Percentiles rank a stretch among this genome's conserved stretches.
Evolutionary conservation across 1,140 invertebrate genomes (phyloP).

Genomic region (Neodiprion fabricii): DNA sequence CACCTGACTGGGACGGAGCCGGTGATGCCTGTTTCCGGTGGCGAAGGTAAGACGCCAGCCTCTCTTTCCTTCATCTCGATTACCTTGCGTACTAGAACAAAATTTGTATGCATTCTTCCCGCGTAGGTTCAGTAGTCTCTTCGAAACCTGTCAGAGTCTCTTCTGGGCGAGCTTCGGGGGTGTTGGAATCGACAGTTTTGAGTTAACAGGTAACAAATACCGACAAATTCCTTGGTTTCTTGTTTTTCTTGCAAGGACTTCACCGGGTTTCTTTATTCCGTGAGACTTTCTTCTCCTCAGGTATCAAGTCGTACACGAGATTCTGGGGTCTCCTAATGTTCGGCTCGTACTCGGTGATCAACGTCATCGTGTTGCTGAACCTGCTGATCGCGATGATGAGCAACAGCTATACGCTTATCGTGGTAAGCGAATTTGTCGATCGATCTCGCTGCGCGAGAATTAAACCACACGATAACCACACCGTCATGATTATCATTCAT

Average conservation of each 20-base stretch:
- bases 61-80: neutral
- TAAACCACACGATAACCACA: neutral
- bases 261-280: neutral
- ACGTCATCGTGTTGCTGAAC: conserved; percentile 85
- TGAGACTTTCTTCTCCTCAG: conserved; percentile 32
- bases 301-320: conserved; percentile 79
- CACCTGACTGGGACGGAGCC: conserved; percentile 69
- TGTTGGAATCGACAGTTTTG: conserved; percentile 81
- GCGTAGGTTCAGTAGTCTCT: conserved; percentile 71
- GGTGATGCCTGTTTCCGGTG: conserved; percentile 80
- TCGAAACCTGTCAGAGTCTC: conserved; percentile 86
- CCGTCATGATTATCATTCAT: conserved; percentile 12
- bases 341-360: conserved; percentile 83
- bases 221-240: neutral
- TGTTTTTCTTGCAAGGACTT: too few relatives aligned
- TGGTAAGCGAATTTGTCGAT: conserved; percentile 54
- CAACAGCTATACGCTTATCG: conserved; percentile 85
- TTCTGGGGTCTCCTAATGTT: conserved; percentile 86
- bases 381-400: conserved; percentile 92
- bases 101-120: conserved; percentile 38
- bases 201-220: conserved; percentile 63
- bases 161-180: conserved; percentile 92
- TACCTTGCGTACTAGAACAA: conserved; percentile 11
- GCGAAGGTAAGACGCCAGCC: conserved; percentile 64
- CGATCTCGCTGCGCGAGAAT: neutral